phyloP scores from a whole-genome alignment of 2,888 invertebrate species.

The Phragmatobia fuliginosa region DNA sequence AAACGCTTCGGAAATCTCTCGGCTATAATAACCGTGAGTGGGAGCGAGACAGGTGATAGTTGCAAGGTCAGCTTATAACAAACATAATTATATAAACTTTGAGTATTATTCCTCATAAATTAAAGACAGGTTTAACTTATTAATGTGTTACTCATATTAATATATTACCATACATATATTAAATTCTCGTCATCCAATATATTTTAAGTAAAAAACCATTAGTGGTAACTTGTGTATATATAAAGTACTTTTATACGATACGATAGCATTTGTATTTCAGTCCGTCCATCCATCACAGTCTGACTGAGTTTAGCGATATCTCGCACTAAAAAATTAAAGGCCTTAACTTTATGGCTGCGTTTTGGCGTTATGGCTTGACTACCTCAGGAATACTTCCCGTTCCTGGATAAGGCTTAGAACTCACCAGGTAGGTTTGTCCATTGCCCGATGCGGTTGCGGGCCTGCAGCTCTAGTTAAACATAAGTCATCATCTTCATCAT shows the following conservation, averaged over 20 bases:
- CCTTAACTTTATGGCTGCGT: no score
- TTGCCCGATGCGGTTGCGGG: no score
- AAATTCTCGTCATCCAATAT: conserved; percentile 3
- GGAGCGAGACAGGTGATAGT: conserved; percentile 63
- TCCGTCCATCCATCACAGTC: no score
- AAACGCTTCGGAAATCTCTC: conserved; percentile 76
- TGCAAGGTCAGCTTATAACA: conserved; percentile 77
- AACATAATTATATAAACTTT: conserved; percentile 59
- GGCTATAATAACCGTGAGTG: conserved; percentile 58
- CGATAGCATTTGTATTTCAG: not conserved
- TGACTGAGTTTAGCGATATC: no score
- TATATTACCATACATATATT: conserved; percentile 4
- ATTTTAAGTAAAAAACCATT: not conserved
- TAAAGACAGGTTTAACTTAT: conserved; percentile 47
- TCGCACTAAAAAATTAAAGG: no score
- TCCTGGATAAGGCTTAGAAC: no score
- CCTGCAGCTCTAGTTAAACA: no score
- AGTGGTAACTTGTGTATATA: not conserved
- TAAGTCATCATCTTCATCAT: no score
- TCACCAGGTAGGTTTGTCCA: no score
- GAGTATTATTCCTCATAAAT: conserved; percentile 48
- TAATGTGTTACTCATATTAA: conserved; percentile 24
- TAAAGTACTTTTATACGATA: no score
- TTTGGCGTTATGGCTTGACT: no score
- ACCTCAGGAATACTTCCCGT: no score